Evolutionary conservation across 1,140 invertebrate genomes (phyloP), one percentile per base, ranked within the genome.

Genomic region (Rhagoletis zephyria): DNA sequence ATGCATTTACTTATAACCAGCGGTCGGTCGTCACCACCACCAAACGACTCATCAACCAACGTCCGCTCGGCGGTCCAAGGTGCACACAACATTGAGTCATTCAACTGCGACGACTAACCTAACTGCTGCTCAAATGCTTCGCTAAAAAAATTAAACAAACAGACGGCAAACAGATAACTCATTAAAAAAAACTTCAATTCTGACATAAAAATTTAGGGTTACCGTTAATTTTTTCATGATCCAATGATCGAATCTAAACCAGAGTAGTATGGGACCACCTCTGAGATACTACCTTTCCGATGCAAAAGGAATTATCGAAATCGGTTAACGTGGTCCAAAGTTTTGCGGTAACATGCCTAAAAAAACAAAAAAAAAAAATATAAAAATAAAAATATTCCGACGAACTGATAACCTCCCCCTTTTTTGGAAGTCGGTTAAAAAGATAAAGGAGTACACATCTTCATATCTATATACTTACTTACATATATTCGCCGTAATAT

Each of bases 21-120:
- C 16, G 48, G 45, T 14, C 3, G 1, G 1, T 42, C 74, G 48
- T 81, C 74, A 81, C 7, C 74, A 56, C 19, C 56, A 3, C 16
- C 74, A 81, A 56, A 81, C 48, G 42, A 56, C 74, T 56, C 45
- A 81, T 5, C 19, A 19, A 81, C 48, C 19, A 19, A 81, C 48
- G 74, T 81, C 48, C 74, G 74, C 48, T 81, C 56, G 45, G 51
- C 42, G 48, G 48, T 81, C 45, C 74, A 56, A 81, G 48, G 45
- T 56, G 48, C 16, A 56, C 12, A 81, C 3, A 19, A 81, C 42
- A 81, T 81, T 81, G 74, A 81, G 74, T 81, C 74, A 81, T 81
- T 81, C 74, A 81, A 81, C 74, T 56, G 74, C 5, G 74, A 42
- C 74, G 16, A 5, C 48, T 56, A 56, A 56, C 30, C 30, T 30